Conservation (phyloP, 2,888 invertebrate species). For the Drosophila prolongata region DNA sequence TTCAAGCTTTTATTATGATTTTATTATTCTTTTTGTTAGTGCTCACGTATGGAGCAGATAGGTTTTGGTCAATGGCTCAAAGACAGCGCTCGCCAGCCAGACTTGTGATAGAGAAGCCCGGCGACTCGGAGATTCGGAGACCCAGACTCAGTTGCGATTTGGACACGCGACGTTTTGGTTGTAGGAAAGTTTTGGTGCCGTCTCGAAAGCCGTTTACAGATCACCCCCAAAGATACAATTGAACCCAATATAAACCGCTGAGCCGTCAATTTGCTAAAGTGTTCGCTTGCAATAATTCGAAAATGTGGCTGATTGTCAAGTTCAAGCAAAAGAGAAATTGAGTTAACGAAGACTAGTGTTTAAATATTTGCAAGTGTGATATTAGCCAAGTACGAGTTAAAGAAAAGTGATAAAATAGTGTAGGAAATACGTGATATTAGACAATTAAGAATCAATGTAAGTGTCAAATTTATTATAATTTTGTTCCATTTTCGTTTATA, state of each 20-base stretch:
- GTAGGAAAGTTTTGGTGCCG: constrained; percentile 32
- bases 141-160: constrained; percentile 52
- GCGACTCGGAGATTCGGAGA: constrained; percentile 15
- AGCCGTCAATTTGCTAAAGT: constrained; percentile 27
- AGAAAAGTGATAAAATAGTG: neutral
- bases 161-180: constrained; percentile 55
- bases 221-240: constrained; percentile 32
- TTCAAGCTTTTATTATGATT: constrained; percentile 35
- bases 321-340: constrained; percentile 50
- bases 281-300: constrained; percentile 24
- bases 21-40: constrained; percentile 35
- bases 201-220: constrained; percentile 6
- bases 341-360: constrained; percentile 2
- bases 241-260: constrained; percentile 34
- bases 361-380: constrained; percentile 25
- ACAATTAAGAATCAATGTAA: neutral
- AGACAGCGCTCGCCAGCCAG: constrained; percentile 8
- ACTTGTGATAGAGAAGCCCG: constrained; percentile 13
- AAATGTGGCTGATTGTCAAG: constrained; percentile 51
- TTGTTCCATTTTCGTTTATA: neutral
- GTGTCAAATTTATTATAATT: neutral
- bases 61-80: constrained; percentile 50
- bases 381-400: constrained; percentile 2
- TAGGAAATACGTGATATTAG: constrained; percentile 4
- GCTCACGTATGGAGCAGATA: constrained; percentile 35